These are phyloP conservation scores for Archaeoteleia sp. DNA, from an alignment of 2,888 invertebrate species.

Conservation along the genomic window DNA sequence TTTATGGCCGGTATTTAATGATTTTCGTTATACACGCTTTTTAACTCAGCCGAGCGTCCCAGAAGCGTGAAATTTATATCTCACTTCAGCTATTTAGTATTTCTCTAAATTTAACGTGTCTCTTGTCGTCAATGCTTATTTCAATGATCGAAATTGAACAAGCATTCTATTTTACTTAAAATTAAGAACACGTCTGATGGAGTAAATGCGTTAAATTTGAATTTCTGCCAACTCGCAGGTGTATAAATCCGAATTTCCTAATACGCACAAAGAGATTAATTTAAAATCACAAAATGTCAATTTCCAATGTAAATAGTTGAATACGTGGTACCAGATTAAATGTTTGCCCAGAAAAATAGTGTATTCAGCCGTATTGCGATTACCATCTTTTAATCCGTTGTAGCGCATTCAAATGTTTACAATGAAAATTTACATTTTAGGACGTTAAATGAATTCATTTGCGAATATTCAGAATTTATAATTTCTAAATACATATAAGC, in stretches of 20 bases:
- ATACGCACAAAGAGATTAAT: too few relatives aligned
- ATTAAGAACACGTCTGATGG: background rate
- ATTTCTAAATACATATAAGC: too few relatives aligned
- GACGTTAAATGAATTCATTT: too few relatives aligned
- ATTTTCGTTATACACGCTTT: conserved; percentile 43
- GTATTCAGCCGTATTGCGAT: conserved; percentile 8
- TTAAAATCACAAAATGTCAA: conserved; percentile 33
- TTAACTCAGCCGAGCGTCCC: conserved; percentile 32
- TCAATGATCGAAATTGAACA: conserved; percentile 29
- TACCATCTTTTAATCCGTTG: conserved; percentile 35
- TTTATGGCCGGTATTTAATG: conserved; percentile 44
- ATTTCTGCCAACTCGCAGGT: conserved; percentile 10
- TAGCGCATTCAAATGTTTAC: too few relatives aligned
- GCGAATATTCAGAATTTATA: too few relatives aligned
- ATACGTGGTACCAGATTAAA: conserved; percentile 31
- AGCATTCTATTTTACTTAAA: conserved; percentile 7
- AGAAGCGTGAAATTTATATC: too few relatives aligned
- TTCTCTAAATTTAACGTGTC: too few relatives aligned
- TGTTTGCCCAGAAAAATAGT: conserved; percentile 23
- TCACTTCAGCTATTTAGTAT: too few relatives aligned
- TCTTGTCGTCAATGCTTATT: too few relatives aligned
- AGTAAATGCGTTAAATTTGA: conserved; percentile 3
- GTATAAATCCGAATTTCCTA: too few relatives aligned
- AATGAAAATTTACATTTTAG: conserved; percentile 31
- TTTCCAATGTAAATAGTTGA: conserved; percentile 34